phyloP scores from a whole-genome alignment of 2,888 invertebrate genomes.

The Pyralis farinalis region DNA sequence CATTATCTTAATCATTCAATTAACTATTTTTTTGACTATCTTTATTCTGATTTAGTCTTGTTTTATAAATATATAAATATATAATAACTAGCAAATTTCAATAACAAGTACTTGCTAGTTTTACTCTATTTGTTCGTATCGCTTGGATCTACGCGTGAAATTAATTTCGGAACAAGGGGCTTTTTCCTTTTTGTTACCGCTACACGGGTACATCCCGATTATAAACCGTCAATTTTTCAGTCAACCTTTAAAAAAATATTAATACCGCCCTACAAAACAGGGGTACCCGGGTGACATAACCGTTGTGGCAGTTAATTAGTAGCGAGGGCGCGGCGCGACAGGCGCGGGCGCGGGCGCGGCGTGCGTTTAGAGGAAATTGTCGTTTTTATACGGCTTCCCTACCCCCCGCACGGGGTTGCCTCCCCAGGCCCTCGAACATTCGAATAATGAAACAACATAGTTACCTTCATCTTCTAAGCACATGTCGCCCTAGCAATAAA shows the following conservation, averaged over 20 bases:
- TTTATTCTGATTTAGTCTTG: too few species aligned
- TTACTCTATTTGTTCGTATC: neutral
- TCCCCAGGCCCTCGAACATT: conserved; percentile 44
- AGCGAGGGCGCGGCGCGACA: conserved; percentile 70
- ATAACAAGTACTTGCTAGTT: neutral
- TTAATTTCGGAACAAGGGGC: conserved; percentile 6
- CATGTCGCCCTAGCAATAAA: conserved; percentile 69
- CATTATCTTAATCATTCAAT: too few species aligned
- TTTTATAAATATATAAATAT: too few species aligned
- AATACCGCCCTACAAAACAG: conserved; percentile 53
- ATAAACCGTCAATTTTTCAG: conserved; percentile 41
- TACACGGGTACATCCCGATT: conserved; percentile 5
- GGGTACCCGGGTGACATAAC: conserved; percentile 79
- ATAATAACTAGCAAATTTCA: too few species aligned
- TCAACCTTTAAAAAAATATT: conserved; percentile 44
- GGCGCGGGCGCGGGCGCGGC: conserved; percentile 77
- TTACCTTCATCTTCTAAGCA: conserved; percentile 70
- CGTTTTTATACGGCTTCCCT: conserved; percentile 78
- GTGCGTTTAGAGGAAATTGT: conserved; percentile 76
- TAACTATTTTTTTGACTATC: too few species aligned
- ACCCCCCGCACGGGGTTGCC: conserved; percentile 30
- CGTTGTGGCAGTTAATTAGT: conserved; percentile 77
- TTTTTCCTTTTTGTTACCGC: conserved; percentile 12
- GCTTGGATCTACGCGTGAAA: conserved; percentile 5
- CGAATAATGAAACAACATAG: conserved; percentile 74